These are phyloP conservation scores for Reinhardtius hippoglossoides DNA, from an alignment of 2,113 vertebrate genomes.

Conservation along the genomic window DNA sequence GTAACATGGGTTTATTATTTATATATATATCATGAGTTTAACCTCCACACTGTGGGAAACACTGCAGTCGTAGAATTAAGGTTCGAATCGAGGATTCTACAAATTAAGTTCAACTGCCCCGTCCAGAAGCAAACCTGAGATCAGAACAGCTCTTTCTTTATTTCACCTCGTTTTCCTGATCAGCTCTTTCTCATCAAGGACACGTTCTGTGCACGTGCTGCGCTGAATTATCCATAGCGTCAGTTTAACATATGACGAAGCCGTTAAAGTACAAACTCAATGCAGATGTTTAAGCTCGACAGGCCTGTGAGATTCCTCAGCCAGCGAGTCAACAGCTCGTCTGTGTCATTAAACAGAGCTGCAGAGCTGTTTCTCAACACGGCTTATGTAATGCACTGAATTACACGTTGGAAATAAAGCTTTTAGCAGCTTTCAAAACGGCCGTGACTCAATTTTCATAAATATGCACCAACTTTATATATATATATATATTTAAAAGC, in stretches of 20 bases:
- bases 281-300: slow-evolving; percentile 2
- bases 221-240: background rate
- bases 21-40: background rate
- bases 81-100: too few species aligned
- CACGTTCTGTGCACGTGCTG: too few species aligned
- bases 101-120: too few species aligned
- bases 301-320: background rate
- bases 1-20: slow-evolving; percentile 32
- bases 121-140: too few species aligned
- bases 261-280: background rate
- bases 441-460: slow-evolving; percentile 47
- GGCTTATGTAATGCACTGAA: slow-evolving; percentile 30
- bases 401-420: slow-evolving; percentile 35
- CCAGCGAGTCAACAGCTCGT: background rate
- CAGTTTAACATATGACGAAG: background rate
- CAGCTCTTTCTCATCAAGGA: background rate
- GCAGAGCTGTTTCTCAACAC: background rate
- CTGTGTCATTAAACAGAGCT: background rate
- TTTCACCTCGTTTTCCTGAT: background rate
- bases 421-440: slow-evolving; percentile 47
- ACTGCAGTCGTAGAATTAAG: too few species aligned
- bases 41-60: too few species aligned
- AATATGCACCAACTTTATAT: slow-evolving; percentile 26
- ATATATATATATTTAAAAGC: background rate
- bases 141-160: background rate